Conservation (phyloP, 2,113 vertebrate genomes). For the Entelurus aequoreus region DNA sequence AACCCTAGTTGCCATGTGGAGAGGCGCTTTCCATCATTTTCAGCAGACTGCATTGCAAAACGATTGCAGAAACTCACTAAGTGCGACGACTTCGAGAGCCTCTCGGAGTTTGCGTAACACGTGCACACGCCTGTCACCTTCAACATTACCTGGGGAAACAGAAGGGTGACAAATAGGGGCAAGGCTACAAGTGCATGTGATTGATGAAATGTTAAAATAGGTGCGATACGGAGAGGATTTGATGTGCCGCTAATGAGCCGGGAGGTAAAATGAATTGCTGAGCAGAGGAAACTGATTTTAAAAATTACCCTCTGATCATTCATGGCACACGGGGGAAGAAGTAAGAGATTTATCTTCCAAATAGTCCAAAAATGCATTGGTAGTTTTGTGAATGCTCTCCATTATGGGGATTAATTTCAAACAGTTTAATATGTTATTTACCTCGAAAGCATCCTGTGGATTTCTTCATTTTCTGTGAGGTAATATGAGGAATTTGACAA, state of each 20-base stretch:
- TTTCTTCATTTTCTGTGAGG: slow-evolving; percentile 9
- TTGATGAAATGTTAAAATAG: slow-evolving; percentile 44
- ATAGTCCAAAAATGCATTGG: slow-evolving; percentile 18
- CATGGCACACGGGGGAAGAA: slow-evolving; percentile 17
- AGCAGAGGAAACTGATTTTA: slow-evolving; percentile 44
- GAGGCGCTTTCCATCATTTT: too few species aligned
- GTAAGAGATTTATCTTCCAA: slow-evolving; percentile 17
- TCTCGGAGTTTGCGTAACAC: slow-evolving; percentile 28
- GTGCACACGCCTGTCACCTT: slow-evolving; percentile 35
- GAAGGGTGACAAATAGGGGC: not conserved
- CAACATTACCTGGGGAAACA: slow-evolving; percentile 1
- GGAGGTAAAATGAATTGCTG: slow-evolving; percentile 45
- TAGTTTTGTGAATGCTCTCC: slow-evolving; percentile 15
- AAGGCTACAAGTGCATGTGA: slow-evolving; percentile 37
- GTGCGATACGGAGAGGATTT: slow-evolving; percentile 42
- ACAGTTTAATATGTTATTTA: slow-evolving; percentile 18
- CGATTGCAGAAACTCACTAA: not conserved
- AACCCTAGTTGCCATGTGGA: too few species aligned
- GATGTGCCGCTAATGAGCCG: slow-evolving; percentile 58
- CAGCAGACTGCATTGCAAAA: too few species aligned
- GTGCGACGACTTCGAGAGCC: not conserved
- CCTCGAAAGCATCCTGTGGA: slow-evolving; percentile 9
- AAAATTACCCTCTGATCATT: slow-evolving; percentile 38
- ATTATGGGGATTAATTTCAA: slow-evolving; percentile 25
- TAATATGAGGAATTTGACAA: slow-evolving; percentile 18